Evolutionary conservation across 1,140 invertebrate species (phyloP).

Genomic region (Dryas iulia): DNA sequence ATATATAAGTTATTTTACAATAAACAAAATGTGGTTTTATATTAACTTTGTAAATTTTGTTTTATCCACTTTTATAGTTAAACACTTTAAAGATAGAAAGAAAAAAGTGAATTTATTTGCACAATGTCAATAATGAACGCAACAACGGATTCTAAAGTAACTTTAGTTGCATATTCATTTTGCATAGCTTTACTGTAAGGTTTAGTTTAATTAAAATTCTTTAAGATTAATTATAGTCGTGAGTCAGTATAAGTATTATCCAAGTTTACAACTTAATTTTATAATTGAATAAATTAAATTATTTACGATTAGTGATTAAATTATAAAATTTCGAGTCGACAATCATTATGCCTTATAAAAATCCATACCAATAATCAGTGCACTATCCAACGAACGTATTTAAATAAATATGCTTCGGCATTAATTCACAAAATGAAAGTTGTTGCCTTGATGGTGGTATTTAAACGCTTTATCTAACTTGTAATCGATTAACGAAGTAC

Average conservation of each 20-base stretch:
- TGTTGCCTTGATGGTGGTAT: neutral
- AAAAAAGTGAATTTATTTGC: conserved; percentile 38
- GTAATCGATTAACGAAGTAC: neutral
- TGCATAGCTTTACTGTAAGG: conserved; percentile 55
- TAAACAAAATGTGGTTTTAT: neutral
- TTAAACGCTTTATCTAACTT: neutral
- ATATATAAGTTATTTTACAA: neutral
- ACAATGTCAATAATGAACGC: conserved; percentile 54
- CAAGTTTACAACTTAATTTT: conserved; percentile 7
- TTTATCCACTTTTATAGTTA: neutral
- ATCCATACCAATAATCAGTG: neutral
- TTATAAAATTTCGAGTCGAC: conserved; percentile 16
- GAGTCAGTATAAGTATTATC: conserved; percentile 65
- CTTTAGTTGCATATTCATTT: conserved; percentile 45
- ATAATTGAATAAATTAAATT: conserved; percentile 1
- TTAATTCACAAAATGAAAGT: neutral
- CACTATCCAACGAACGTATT: too few relatives aligned
- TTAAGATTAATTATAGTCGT: conserved; percentile 42
- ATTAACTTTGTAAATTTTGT: neutral
- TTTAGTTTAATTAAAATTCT: conserved; percentile 45
- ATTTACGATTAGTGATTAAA: conserved; percentile 1
- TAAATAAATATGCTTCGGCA: neutral
- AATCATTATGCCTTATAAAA: conserved; percentile 5
- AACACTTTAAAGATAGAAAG: neutral
- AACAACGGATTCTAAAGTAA: conserved; percentile 40